phyloP scores from a whole-genome alignment of 2,113 vertebrate genomes.

The Echinops telfairi region DNA sequence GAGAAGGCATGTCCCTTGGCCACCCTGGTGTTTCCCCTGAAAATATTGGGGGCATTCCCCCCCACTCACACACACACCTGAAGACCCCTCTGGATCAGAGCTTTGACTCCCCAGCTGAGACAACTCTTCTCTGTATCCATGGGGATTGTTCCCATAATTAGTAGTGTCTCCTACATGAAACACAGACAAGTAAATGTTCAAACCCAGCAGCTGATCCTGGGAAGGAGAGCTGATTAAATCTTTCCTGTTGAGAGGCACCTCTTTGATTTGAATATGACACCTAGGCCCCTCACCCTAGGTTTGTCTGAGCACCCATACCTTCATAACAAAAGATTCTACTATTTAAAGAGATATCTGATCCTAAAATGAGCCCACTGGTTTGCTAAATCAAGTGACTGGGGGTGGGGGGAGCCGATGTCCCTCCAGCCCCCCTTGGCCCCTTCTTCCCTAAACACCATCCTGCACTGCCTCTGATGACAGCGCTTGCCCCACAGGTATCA shows the following conservation, averaged over 20 bases:
- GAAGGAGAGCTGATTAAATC: slow-evolving; percentile 85
- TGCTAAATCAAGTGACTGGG: not conserved
- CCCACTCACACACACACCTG: slow-evolving; percentile 54
- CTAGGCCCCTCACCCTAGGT: slow-evolving; percentile 52
- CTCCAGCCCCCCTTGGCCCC: not conserved
- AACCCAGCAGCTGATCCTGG: slow-evolving; percentile 84
- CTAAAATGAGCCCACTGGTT: slow-evolving; percentile 22
- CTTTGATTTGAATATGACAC: slow-evolving; percentile 81
- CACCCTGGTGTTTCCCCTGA: slow-evolving; percentile 63
- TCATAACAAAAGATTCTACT: slow-evolving; percentile 8
- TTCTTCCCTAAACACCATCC: slow-evolving; percentile 17
- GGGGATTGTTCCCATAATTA: slow-evolving; percentile 87
- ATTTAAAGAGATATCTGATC: slow-evolving; percentile 60
- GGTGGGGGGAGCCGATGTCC: not conserved
- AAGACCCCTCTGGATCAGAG: slow-evolving; percentile 77
- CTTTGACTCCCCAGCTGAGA: slow-evolving; percentile 77
- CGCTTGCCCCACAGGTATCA: not conserved
- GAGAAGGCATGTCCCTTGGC: slow-evolving; percentile 7
- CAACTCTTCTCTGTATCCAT: slow-evolving; percentile 85
- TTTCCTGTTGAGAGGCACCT: slow-evolving; percentile 83
- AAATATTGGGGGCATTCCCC: slow-evolving; percentile 70
- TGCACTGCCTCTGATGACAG: slow-evolving; percentile 22
- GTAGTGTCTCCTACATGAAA: slow-evolving; percentile 81
- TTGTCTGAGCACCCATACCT: slow-evolving; percentile 37
- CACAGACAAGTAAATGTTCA: slow-evolving; percentile 83